Evolutionary conservation across 2,797 vertebrate genomes (phyloP), one percentile per base, ranked within the genome.

Genomic region (Cynodonichthys magdalenae): DNA sequence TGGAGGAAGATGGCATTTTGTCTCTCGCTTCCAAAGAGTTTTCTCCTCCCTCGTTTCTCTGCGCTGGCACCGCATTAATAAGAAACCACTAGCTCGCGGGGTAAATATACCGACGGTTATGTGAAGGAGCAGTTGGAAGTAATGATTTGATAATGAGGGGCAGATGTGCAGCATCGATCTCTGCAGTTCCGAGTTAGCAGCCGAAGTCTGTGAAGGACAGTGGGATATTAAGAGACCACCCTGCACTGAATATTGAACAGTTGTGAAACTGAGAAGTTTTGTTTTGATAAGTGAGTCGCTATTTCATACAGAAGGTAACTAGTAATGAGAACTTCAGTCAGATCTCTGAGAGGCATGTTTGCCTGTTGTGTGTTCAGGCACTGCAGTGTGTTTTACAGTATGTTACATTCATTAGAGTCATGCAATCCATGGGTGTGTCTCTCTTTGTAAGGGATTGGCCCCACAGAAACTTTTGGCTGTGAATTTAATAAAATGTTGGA

Each of bases 21-120:
- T 80, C 75, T 53, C 59, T 51, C 46, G 11, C 44, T 41, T n/a
- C 15, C 63, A 17, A 36, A 44, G 20, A 57, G 5, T 63, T 68
- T 51, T 39, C 14, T 41, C 12, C 15, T 31, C 20, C 36, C 34
- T 29, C 8, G 19, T 44, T 5, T 9, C n/a, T 9, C 44, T 63
- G 58, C 41, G 11, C 31, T 42, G 45, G 39, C 5, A 0, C 18
- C 20, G 52, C 61, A 71, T 85, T 57, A 85, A 86, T 87, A 77
- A 80, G 24, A 59, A 57, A 75, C 1, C 0, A 48, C 12, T 54
- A 4, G 70, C 77, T 87, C 3, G 27, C 4, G 52, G 74, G 66
- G 49, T 83, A 79, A 82, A 83, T 71, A 73, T 34, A 62, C 65
- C 47, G 39, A 74, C 68, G 62, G 51, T 68, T 71, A 39, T 20